These are phyloP conservation scores for Teleogryllus oceanicus DNA, from an alignment of 2,888 invertebrate genomes.

Conservation along the genomic window DNA sequence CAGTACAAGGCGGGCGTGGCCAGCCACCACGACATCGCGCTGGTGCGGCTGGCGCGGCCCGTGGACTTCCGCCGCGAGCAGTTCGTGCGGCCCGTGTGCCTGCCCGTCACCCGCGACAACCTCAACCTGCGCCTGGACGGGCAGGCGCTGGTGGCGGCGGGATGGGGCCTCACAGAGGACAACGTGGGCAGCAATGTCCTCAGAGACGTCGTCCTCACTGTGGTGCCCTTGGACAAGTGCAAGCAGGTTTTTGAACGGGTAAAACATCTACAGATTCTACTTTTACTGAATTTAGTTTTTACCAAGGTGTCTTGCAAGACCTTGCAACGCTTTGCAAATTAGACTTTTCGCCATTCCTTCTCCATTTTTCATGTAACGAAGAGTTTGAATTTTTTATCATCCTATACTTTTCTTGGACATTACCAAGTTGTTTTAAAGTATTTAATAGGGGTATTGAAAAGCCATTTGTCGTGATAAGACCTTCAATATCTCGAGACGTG, in stretches of 20 bases:
- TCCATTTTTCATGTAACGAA: no score
- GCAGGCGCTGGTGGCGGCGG: neutral
- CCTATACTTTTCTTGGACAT: no score
- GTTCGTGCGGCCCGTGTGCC: neutral
- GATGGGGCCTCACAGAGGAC: neutral
- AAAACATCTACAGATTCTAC: neutral
- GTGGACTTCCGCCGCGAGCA: conserved; percentile 30
- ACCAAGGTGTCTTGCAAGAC: no score
- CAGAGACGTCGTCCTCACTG: neutral
- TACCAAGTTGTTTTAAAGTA: no score
- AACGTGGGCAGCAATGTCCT: neutral
- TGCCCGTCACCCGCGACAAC: neutral
- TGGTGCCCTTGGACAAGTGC: neutral
- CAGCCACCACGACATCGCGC: conserved; percentile 39
- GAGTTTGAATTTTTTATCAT: no score
- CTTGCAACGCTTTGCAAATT: no score
- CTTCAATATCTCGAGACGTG: no score
- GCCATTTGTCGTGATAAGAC: no score
- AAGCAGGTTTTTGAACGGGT: neutral
- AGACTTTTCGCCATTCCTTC: no score
- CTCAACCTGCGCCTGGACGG: neutral
- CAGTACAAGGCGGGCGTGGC: conserved; percentile 34
- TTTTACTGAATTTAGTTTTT: no score
- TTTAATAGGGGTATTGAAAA: no score
- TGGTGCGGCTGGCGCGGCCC: conserved; percentile 37